Evolutionary conservation across 1,140 invertebrate species (phyloP), one percentile per base, ranked within the genome.

Genomic region (Bombus sibiricus): DNA sequence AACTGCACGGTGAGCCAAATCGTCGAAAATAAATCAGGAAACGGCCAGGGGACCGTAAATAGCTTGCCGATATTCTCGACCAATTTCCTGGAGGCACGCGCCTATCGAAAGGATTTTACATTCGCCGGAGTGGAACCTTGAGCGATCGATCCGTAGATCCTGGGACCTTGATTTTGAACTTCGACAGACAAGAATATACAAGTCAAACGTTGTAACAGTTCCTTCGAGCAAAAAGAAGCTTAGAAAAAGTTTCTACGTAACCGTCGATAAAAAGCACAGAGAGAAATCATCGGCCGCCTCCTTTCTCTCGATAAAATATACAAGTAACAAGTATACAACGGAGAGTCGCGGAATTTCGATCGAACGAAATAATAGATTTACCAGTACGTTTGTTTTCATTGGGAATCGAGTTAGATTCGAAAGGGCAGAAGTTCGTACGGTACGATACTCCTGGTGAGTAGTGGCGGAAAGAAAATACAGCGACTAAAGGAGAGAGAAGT

Each of bases 401-500:
- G n/a, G 15, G 64, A 32, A 34, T 66, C 32, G 15, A 34, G 8
- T 15, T 64, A 39, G 53, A 37, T 43, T 41, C 37, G n/a, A 12
- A 43, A 13, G 9, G 28, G 18, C 15, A 28, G n/a, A 64, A 78
- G 57, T 3, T 76, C 28, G 25, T 1, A 8, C 43, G 4, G 18
- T 15, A 34, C 41, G n/a, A 10, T 75, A 57, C 25, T 10, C 12
- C 25, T n/a, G 12, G 10, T 28, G 13, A 9, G 37, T 25, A 69
- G 37, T 25, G 13, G 3, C 10, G 59, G 28, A 28, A 62, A 39
- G 75, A 10, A 75, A 43, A 32, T 5, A 57, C 43, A n/a, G 22
- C n/a, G 28, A 62, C 32, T 28, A 66, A 47, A 81, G 43, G 25
- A 68, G 22, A 64, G 39, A 72, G 81, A 85, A 87, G 81, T 69